Conservation (phyloP, 2,797 vertebrate genomes). For the Cottoperca gobio region DNA sequence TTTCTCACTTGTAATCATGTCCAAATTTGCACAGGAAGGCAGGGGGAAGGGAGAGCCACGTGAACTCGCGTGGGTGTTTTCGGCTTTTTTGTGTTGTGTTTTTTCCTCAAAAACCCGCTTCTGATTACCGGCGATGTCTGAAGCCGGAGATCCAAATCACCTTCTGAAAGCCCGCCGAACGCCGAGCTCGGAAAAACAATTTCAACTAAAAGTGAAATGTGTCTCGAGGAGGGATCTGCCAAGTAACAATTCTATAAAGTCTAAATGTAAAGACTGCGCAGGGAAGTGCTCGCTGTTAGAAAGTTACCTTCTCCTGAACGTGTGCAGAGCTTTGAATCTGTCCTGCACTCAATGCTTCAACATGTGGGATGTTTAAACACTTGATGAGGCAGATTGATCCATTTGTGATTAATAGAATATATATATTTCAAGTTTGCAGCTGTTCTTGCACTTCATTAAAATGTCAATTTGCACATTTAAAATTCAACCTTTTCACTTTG, state of each 20-base stretch:
- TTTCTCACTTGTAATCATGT: constrained; percentile 87
- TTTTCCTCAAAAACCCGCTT: constrained; percentile 62
- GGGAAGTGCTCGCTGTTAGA: constrained; percentile 29
- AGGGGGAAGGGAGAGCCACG: constrained; percentile 77
- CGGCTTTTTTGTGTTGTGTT: constrained; percentile 1
- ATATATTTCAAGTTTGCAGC: background rate
- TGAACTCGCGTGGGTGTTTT: constrained; percentile 83
- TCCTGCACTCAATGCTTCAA: background rate
- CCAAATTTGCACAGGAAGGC: constrained; percentile 86
- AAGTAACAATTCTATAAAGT: constrained; percentile 63
- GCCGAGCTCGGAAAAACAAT: constrained; percentile 44
- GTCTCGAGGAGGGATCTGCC: constrained; percentile 58
- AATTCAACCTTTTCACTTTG: background rate
- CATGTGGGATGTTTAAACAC: background rate
- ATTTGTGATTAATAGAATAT: background rate
- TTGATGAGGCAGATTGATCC: background rate
- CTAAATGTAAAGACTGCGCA: constrained; percentile 58
- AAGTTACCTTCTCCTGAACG: background rate
- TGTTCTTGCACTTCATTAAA: background rate
- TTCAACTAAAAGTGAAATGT: constrained; percentile 52
- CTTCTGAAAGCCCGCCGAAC: constrained; percentile 67
- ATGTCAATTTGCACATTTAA: background rate
- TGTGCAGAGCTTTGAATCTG: background rate
- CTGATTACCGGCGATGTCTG: constrained; percentile 70
- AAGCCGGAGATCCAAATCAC: constrained; percentile 71